These are phyloP conservation scores for Listronotus oregonensis DNA, from an alignment of 1,140 invertebrate genomes.

Conservation along the genomic window DNA sequence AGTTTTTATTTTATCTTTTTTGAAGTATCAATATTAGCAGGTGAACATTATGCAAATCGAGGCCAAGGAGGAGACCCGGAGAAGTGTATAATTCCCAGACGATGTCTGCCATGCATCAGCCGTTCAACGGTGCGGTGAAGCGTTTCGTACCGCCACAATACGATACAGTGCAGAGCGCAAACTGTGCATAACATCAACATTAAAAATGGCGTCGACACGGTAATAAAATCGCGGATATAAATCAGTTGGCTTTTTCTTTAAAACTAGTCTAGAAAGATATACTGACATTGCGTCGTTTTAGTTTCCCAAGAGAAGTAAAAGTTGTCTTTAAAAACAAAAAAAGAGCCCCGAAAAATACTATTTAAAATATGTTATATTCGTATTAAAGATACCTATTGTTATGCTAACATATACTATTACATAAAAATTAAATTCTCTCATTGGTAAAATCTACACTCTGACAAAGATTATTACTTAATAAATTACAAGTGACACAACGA, in stretches of 20 bases:
- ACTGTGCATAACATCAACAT: slow-evolving; percentile 35
- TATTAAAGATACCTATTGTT: too few relatives aligned
- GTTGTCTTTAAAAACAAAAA: too few relatives aligned
- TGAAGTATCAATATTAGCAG: slow-evolving; percentile 9
- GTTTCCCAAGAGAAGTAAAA: too few relatives aligned
- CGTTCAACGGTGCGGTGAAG: slow-evolving; percentile 24
- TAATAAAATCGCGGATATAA: slow-evolving; percentile 25
- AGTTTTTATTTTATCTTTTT: slow-evolving; percentile 12
- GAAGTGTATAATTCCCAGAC: slow-evolving; percentile 29
- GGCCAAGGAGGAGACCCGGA: slow-evolving; percentile 12
- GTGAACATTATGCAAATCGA: slow-evolving; percentile 25
- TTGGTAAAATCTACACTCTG: too few relatives aligned
- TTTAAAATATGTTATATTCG: too few relatives aligned
- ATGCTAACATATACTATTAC: too few relatives aligned
- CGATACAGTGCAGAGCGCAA: slow-evolving; percentile 32
- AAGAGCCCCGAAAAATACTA: too few relatives aligned
- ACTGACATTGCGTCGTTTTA: not conserved
- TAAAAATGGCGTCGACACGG: slow-evolving; percentile 33
- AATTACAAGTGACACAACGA: too few relatives aligned
- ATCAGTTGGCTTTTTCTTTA: slow-evolving; percentile 17
- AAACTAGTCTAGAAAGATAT: not conserved
- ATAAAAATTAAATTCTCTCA: too few relatives aligned
- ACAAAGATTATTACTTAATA: too few relatives aligned
- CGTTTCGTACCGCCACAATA: slow-evolving; percentile 29
- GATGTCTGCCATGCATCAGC: slow-evolving; percentile 33